Conservation (phyloP, 2,113 vertebrate species). For the Seriola quinqueradiata region DNA sequence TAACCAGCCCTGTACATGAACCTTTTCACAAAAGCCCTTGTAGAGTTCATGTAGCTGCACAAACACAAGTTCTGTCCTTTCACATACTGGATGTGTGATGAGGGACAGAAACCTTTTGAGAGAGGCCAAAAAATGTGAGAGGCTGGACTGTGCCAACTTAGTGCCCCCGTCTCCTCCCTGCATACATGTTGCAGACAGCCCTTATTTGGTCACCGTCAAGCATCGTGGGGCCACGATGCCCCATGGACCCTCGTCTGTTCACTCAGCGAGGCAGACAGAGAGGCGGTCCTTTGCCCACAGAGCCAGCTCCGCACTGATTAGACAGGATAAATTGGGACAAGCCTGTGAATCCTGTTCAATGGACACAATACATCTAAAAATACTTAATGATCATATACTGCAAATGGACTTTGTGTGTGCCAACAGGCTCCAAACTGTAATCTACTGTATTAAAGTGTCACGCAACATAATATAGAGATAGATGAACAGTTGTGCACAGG, state of each 20-base stretch:
- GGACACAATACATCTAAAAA: slow-evolving; percentile 70
- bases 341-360: slow-evolving; percentile 42
- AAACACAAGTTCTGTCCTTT: slow-evolving; percentile 19
- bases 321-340: slow-evolving; percentile 59
- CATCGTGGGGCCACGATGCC: slow-evolving; percentile 56
- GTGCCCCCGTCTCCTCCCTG: slow-evolving; percentile 70
- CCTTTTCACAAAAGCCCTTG: slow-evolving; percentile 12
- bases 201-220: slow-evolving; percentile 81
- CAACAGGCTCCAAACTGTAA: slow-evolving; percentile 24
- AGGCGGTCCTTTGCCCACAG: slow-evolving; percentile 63
- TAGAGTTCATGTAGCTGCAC: slow-evolving; percentile 26
- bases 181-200: slow-evolving; percentile 70
- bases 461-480: background rate
- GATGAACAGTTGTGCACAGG: background rate
- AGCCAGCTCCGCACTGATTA: slow-evolving; percentile 51
- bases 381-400: slow-evolving; percentile 43
- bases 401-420: slow-evolving; percentile 18
- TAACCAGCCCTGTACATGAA: slow-evolving; percentile 7
- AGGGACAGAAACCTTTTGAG: slow-evolving; percentile 76
- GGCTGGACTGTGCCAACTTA: slow-evolving; percentile 74
- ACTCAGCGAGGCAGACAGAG: slow-evolving; percentile 68
- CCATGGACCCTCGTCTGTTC: slow-evolving; percentile 58
- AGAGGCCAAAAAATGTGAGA: slow-evolving; percentile 68
- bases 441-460: background rate
- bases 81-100: slow-evolving; percentile 45